Evolutionary conservation across 2,113 vertebrate species (phyloP).

Genomic region (Phaethon lepturus): DNA sequence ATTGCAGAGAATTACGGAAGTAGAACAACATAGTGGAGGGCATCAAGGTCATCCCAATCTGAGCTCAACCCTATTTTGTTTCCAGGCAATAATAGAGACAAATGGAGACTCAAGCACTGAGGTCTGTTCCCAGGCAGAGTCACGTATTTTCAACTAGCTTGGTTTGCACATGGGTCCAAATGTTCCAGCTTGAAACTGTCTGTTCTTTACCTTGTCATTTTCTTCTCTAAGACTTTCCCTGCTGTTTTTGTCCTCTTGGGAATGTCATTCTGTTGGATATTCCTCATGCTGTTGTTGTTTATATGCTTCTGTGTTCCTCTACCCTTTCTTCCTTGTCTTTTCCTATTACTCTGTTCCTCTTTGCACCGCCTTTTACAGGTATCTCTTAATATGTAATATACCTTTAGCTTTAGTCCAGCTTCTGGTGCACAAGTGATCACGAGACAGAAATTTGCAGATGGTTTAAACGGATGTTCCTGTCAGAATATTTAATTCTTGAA

Average conservation of each 20-base stretch:
- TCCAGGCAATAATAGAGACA: not conserved
- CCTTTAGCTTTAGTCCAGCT: not conserved
- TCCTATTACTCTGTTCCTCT: not conserved
- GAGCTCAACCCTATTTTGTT: not conserved
- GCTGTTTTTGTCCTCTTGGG: not conserved
- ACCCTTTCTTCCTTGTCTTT: not conserved
- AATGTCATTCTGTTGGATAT: not conserved
- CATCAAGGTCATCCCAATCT: not conserved
- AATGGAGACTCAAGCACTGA: not conserved
- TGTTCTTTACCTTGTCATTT: not conserved
- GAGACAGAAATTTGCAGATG: not conserved
- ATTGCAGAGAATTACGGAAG: not conserved
- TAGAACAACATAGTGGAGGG: not conserved
- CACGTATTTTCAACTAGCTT: not conserved
- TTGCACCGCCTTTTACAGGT: not conserved
- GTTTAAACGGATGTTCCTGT: not conserved
- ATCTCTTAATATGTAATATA: not conserved
- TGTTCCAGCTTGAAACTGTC: not conserved
- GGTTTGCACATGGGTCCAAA: fast-evolving
- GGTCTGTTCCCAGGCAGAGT: not conserved
- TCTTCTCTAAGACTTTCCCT: not conserved
- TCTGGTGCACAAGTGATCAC: not conserved
- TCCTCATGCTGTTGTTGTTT: not conserved
- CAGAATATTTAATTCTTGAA: not conserved
- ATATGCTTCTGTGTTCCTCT: not conserved